Base-by-base conservation (phyloP, 2,113 vertebrate genomes). In the Xerus inauris region DNA sequence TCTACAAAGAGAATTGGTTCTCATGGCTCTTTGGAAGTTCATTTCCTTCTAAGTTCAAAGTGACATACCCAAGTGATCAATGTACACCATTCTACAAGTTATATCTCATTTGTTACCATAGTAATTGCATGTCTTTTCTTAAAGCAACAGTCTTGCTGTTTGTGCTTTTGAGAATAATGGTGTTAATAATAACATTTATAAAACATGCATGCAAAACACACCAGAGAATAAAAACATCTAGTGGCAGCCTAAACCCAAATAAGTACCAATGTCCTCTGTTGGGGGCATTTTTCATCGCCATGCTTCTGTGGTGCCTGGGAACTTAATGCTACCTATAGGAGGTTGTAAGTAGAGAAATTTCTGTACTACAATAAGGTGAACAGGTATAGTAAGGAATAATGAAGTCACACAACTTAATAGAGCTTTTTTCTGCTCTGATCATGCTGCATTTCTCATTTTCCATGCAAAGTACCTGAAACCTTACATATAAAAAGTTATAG, bases 11-110 rank as follows among this genome's bases (percentile, higher is more conserved):
- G 75, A 97, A 87, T 81, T 95, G n/a, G 22, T 88, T 94, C 77
- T 81, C 84, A 87, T 51, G 45, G 6, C 32, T 83, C 42, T 76
- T 76, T 71, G 57, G 38, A 96, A 90, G 72, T 90, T 90, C 62
- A 82, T 92, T 96, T 89, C 77, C 54, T 93, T 64, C 6, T 77
- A n/a, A 92, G 3, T 92, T 45, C 65, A 76, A 94, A 97, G 67
- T 90, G 35, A 65, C 6, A 62, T 32, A 80, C 3, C 51, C 35
- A 89, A 45, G 38, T 71, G 59, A 88, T 77, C 19, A 67, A 42
- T 59, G 2, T 84, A 87, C 20, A 73, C 20, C 49, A 45, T 89
- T 94, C 69, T 79, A 71, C 40, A n/a, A 80, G 14, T 94, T 35
- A 65, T 93, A 94, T 84, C 76, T 81, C 26, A 59, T 65, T 84